Evolutionary conservation across 1,140 invertebrate genomes (phyloP).

Genomic region (Drosophila oshimai): DNA sequence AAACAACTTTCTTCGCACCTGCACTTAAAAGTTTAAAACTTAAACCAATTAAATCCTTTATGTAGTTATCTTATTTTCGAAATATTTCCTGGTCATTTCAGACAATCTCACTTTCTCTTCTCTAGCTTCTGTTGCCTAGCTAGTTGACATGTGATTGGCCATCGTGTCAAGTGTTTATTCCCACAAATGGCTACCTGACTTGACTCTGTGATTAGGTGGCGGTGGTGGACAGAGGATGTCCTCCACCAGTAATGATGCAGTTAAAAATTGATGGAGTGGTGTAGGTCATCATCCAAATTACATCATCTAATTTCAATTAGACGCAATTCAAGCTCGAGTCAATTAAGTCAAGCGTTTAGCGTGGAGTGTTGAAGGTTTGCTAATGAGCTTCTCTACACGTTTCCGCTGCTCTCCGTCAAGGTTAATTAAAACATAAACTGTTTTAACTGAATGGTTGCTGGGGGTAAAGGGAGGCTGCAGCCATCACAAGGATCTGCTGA

Average conservation of each 20-base stretch:
- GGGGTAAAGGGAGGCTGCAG: background rate
- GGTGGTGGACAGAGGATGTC: background rate
- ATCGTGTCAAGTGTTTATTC: slow-evolving; percentile 4
- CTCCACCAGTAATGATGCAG: background rate
- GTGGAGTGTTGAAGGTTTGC: slow-evolving; percentile 15
- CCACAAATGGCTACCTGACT: slow-evolving; percentile 7
- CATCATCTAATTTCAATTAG: slow-evolving; percentile 56
- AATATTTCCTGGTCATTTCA: background rate
- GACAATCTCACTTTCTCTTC: background rate
- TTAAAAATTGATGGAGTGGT: background rate
- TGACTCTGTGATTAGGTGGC: slow-evolving; percentile 10
- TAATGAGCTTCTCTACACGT: slow-evolving; percentile 39
- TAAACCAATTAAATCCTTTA: too few relatives aligned
- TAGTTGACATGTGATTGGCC: background rate
- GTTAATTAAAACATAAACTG: slow-evolving; percentile 62
- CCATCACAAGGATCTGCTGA: slow-evolving; percentile 42
- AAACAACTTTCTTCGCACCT: too few relatives aligned
- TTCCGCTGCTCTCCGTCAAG: slow-evolving; percentile 7
- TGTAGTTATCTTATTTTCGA: background rate
- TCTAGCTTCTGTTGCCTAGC: background rate
- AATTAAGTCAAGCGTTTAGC: slow-evolving; percentile 27
- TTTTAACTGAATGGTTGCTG: slow-evolving; percentile 20
- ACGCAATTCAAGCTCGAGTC: slow-evolving; percentile 19
- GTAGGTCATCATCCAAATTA: slow-evolving; percentile 27
- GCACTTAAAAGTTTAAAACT: too few relatives aligned